Base-by-base conservation (phyloP, 2,113 vertebrate species). In the Zapornia atra region DNA sequence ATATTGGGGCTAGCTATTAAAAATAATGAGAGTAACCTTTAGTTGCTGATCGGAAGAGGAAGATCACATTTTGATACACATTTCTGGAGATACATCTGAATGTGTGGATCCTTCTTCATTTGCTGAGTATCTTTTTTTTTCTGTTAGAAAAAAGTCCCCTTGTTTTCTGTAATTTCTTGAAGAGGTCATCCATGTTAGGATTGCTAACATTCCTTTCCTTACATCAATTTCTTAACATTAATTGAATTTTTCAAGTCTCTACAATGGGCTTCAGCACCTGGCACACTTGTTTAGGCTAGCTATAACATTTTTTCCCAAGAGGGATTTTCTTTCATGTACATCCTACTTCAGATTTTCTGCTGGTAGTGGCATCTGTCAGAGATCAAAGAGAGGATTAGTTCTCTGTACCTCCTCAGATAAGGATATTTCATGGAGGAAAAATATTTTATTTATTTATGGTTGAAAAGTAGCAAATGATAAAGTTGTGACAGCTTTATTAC, bases 311-410 rank as follows among this genome's bases (percentile, higher is more conserved):
- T 92, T 85, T 79, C 42, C 79, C 24, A 65, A 50, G 81, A 86
- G 70, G 15, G 24, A 53, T 92, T 94, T 93, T 79, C 86, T 94
- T 96, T 96, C 73, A 65, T 80, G 57, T 79, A 34, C 57, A 79
- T 84, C 53, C 77, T 31, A 33, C 86, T 94, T 84, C 53, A 94
- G 63, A 90, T 79, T 94, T 92, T 94, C 48, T 68, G 75, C 56
- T 91, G 53, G 81, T 90, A 79, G 82, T 78, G 65, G 34, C 81
- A 79, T 89, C 93, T 90, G 89, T 61, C 89, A 86, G 83, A 96
- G 91, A 96, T 97, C 89, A 95, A 89, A 95, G 77, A 60, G 69
- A 75, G 89, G 84, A 85, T 97, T 94, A 94, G 61, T 92, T 91
- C 64, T 68, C 89, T 94, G 65, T 89, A 44, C 38, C 82, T 89